Conservation (phyloP, 2,797 vertebrate species). For the Propithecus perrieri region DNA sequence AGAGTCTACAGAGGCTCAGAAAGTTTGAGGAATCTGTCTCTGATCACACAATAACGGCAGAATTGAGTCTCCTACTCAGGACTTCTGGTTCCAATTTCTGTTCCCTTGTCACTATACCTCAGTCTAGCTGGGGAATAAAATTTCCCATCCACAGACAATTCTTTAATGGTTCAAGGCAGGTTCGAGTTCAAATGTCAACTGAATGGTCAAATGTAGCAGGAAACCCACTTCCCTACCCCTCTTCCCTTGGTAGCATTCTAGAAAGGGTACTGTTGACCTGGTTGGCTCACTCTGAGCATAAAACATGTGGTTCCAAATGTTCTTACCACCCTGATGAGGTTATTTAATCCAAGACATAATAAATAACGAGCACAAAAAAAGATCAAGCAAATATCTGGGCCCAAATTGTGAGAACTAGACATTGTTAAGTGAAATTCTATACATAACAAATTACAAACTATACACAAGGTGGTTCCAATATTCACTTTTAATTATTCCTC, state of each 20-base stretch:
- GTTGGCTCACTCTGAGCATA: background rate
- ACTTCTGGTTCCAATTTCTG: background rate
- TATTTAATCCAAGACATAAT: conserved; percentile 16
- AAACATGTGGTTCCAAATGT: background rate
- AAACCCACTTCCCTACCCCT: background rate
- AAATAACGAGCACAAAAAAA: background rate
- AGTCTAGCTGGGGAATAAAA: background rate
- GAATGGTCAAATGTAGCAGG: background rate
- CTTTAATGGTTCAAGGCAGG: background rate
- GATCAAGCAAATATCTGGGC: background rate
- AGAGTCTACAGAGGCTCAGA: background rate
- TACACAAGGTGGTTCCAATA: background rate
- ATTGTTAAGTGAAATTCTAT: conserved; percentile 7
- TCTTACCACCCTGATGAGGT: background rate
- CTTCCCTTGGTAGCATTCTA: background rate
- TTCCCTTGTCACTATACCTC: background rate
- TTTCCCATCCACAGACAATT: background rate
- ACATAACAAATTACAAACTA: background rate
- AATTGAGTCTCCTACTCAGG: conserved; percentile 14
- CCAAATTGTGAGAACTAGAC: background rate
- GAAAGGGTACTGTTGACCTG: background rate
- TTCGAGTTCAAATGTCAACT: background rate
- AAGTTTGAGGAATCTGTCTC: background rate
- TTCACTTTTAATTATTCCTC: background rate
- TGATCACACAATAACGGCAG: background rate